Evolutionary conservation across 2,113 vertebrate species (phyloP).

Genomic region (human): DNA sequence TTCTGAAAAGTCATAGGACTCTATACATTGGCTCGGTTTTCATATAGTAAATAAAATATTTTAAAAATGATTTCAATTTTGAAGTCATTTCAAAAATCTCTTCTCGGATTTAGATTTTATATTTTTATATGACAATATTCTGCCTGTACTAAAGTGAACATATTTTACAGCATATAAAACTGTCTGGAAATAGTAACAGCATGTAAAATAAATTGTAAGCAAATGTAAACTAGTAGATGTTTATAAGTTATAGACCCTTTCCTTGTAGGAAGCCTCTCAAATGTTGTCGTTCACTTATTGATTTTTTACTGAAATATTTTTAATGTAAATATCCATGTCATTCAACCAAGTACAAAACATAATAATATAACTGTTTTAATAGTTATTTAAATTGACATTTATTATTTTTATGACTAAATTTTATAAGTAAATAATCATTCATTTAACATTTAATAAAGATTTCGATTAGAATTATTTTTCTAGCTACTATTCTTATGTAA

Average conservation of each 20-base stretch:
- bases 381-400: constrained; percentile 54
- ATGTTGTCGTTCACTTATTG: not conserved
- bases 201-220: not conserved
- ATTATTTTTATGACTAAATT: not conserved
- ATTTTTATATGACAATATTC: not conserved
- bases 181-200: constrained; percentile 40
- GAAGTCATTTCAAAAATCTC: not conserved
- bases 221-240: constrained; percentile 23
- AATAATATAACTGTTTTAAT: constrained; percentile 34
- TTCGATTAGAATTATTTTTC: not conserved
- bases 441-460: not conserved
- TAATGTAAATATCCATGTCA: not conserved
- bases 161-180: constrained; percentile 41
- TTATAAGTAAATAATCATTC: not conserved
- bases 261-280: not conserved
- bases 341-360: constrained; percentile 2
- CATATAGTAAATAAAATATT: not conserved
- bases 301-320: not conserved
- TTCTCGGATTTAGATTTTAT: not conserved
- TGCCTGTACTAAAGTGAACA: not conserved
- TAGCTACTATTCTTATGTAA: not conserved
- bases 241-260: not conserved
- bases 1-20: not conserved
- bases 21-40: not conserved
- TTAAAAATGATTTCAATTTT: not conserved